Evolutionary conservation across 2,113 vertebrate genomes (phyloP).

Genomic region (Brevimyrus niger): DNA sequence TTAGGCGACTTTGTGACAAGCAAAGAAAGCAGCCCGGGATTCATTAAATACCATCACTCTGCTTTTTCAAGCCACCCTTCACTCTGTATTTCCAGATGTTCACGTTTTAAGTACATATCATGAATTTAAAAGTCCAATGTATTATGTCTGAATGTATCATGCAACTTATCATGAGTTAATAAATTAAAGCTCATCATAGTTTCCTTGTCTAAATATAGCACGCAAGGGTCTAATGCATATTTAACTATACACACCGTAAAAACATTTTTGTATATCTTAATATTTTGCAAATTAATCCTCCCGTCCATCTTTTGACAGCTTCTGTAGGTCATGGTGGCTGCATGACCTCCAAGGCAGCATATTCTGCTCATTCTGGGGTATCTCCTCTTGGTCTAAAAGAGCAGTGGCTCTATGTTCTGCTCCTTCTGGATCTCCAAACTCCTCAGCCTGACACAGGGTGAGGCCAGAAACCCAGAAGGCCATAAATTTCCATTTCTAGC

Average conservation of each 20-base stretch:
- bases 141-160: neutral
- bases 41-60: neutral
- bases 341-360: neutral
- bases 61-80: neutral
- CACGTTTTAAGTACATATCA: neutral
- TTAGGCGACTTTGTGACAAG: neutral
- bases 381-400: neutral
- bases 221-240: neutral
- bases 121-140: neutral
- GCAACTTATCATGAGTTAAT: neutral
- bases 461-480: neutral
- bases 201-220: neutral
- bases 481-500: too few species aligned
- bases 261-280: neutral
- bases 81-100: neutral
- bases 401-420: neutral
- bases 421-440: neutral
- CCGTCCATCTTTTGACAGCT: neutral
- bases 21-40: neutral
- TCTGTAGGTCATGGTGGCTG: neutral
- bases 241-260: neutral
- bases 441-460: neutral
- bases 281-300: neutral
- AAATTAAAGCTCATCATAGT: neutral
- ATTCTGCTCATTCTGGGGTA: neutral